Conservation (phyloP, 2,888 invertebrate species). For the Drosophila gaucha region DNA sequence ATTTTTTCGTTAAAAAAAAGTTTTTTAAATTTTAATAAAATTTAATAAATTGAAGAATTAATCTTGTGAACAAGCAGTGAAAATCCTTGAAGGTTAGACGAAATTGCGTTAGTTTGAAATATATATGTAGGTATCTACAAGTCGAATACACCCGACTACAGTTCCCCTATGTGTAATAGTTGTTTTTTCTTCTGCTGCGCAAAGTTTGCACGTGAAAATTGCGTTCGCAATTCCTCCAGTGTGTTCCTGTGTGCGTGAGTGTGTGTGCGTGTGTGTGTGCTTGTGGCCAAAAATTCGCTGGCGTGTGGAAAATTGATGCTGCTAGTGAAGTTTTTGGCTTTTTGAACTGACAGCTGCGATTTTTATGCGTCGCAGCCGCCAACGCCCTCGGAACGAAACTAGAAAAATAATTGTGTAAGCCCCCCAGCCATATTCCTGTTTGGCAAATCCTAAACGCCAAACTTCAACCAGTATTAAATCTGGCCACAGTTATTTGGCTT, state of each 20-base stretch:
- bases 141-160: not conserved
- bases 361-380: constrained; percentile 65
- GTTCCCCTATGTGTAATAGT: constrained; percentile 14
- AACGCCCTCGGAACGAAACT: constrained; percentile 38
- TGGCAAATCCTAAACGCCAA: constrained; percentile 14
- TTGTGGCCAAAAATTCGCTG: constrained; percentile 54
- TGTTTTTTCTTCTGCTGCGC: constrained; percentile 30
- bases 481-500: constrained; percentile 8
- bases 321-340: constrained; percentile 77
- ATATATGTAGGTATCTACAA: not conserved
- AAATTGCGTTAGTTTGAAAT: too few relatives aligned
- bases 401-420: constrained; percentile 68
- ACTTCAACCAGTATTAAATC: constrained; percentile 31
- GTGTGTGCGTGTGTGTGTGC: constrained; percentile 23
- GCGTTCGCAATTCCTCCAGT: constrained; percentile 57
- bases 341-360: constrained; percentile 78
- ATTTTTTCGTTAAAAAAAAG: too few relatives aligned
- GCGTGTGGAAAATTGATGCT: constrained; percentile 75
- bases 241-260: constrained; percentile 5
- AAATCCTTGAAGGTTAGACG: too few relatives aligned
- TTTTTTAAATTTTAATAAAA: too few relatives aligned
- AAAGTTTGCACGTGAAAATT: constrained; percentile 78
- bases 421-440: not conserved
- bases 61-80: too few relatives aligned
- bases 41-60: too few relatives aligned